Evolutionary conservation across 1,140 invertebrate species (phyloP), one percentile per base, ranked within the genome.

Genomic region (Meloidogyne exigua): DNA sequence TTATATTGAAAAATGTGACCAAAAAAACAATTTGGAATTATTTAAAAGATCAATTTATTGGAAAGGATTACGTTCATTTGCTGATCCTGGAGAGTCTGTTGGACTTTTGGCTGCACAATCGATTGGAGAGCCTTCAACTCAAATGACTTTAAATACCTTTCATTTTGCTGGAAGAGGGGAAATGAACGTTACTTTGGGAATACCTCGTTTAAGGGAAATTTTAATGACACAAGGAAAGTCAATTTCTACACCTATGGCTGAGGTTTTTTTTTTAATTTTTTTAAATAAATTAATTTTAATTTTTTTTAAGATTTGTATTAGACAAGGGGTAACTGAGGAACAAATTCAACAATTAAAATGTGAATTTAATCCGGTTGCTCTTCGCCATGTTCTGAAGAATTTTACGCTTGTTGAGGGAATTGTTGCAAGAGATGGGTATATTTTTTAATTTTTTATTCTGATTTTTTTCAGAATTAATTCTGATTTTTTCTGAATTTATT

Each of bases 131-230:
- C 96, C 96, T 0, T 98, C 95, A 3, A 99, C 97, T 74, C 96
- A 99, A 90, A 99, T 99, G 96, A 99, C 97, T 82, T 88, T 99
- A 79, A 99, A 99, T 85, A 99, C 97, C 44, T 99, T 99, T 89
- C 97, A 99, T 88, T 98, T 98, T 89, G 96, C 97, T 82, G 97
- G 97, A 88, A 92, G 95, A 89, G 95, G 96, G 90, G 97, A 99
- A 89, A 98, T 99, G 95, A 99, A 99, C 88, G 95, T 99, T 0
- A 99, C 97, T 21, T 68, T 84, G 18, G 82, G 89, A 84, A 98
- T 98, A 81, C 96, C 96, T 0, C 91, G 96, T 82, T 89, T 99
- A 1, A 90, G 95, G 84, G 97, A 99, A 91, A 96, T 99, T 79
- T 89, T 99, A 0, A 97, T 98, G 94, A 92, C 93, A 80, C 95